Evolutionary conservation across 2,797 vertebrate genomes (phyloP).

Genomic region (Myiothlypis coronata): DNA sequence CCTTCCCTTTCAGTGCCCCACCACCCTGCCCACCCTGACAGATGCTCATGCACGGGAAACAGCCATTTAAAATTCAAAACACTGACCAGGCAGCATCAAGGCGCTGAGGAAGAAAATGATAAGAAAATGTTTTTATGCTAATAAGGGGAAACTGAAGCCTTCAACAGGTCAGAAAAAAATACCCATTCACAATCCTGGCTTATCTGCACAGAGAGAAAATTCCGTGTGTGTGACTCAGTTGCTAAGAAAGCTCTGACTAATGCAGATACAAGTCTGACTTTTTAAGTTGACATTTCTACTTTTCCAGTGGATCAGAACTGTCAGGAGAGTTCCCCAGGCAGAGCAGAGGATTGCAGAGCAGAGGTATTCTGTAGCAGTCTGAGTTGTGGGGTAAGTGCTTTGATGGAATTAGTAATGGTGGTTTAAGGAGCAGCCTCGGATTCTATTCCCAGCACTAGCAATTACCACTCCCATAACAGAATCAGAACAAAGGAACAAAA

Average conservation of each 20-base stretch:
- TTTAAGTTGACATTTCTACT: conserved; percentile 51
- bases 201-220: conserved; percentile 1
- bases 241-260: conserved; percentile 49
- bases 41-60: not conserved
- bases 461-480: conserved; percentile 15
- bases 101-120: not conserved
- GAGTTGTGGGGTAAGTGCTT: not conserved
- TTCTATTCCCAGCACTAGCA: conserved; percentile 22
- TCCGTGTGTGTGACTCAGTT: not conserved
- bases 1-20: not conserved
- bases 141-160: not conserved
- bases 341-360: not conserved
- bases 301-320: conserved; percentile 38
- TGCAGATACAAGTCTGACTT: conserved; percentile 41
- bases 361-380: not conserved
- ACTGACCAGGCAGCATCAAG: not conserved
- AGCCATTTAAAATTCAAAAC: not conserved
- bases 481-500: conserved; percentile 32
- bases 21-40: not conserved
- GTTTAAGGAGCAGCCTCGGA: not conserved
- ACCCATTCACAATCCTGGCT: not conserved
- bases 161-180: not conserved
- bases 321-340: conserved; percentile 31
- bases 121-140: not conserved
- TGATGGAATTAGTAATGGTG: conserved; percentile 40